Evolutionary conservation across 2,797 vertebrate species (phyloP).

Genomic region (Rhinoraja longicauda): DNA sequence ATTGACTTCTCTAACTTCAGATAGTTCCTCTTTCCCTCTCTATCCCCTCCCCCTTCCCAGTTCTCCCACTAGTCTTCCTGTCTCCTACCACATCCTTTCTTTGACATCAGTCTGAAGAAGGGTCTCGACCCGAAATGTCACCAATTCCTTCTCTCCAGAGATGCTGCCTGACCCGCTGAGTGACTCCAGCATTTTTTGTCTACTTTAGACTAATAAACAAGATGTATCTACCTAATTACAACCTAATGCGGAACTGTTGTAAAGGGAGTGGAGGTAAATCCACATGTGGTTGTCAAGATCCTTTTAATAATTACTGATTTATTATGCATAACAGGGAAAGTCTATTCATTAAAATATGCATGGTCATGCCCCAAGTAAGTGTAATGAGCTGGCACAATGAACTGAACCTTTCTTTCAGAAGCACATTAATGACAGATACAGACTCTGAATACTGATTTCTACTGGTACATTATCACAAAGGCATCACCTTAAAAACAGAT

Average conservation of each 20-base stretch:
- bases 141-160: too few species aligned
- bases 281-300: slow-evolving; percentile 33
- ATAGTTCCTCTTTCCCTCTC: too few species aligned
- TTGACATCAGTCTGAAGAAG: too few species aligned
- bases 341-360: slow-evolving; percentile 36
- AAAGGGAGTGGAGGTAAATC: slow-evolving; percentile 33
- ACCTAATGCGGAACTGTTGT: slow-evolving; percentile 30
- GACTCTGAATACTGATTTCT: slow-evolving; percentile 12
- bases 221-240: slow-evolving; percentile 35
- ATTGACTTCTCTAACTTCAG: too few species aligned
- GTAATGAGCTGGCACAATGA: slow-evolving; percentile 32
- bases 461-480: not conserved
- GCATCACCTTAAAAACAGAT: not conserved
- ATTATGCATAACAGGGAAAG: slow-evolving; percentile 30
- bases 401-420: slow-evolving; percentile 24
- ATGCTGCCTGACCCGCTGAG: too few species aligned
- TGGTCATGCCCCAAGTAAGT: slow-evolving; percentile 21
- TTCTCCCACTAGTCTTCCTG: too few species aligned
- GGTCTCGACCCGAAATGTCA: too few species aligned
- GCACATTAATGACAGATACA: not conserved
- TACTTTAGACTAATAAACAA: slow-evolving; percentile 37
- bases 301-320: slow-evolving; percentile 37
- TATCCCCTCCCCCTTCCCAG: too few species aligned
- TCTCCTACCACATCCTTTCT: too few species aligned
- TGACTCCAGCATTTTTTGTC: too few species aligned